phyloP scores from a whole-genome alignment of 2,797 vertebrate species.

The Pempheris klunzingeri region DNA sequence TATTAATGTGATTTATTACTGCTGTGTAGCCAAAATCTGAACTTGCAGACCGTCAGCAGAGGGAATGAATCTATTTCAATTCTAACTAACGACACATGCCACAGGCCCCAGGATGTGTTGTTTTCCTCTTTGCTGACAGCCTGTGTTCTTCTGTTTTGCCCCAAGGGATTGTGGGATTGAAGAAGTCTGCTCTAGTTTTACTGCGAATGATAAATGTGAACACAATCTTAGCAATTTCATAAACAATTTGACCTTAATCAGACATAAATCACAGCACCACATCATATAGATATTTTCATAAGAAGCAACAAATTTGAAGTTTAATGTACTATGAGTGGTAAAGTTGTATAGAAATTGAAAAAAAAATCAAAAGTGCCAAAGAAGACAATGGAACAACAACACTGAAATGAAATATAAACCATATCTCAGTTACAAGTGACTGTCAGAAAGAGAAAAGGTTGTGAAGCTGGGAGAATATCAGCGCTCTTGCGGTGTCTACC shows the following conservation, averaged over 20 bases:
- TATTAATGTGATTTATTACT: constrained; percentile 85
- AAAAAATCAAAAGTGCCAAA: not conserved
- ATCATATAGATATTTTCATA: not conserved
- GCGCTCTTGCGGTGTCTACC: not conserved
- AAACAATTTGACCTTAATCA: not conserved
- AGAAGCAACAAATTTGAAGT: not conserved
- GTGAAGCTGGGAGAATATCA: constrained; percentile 23
- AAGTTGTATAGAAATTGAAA: not conserved
- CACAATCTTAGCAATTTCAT: not conserved
- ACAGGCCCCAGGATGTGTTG: constrained; percentile 61
- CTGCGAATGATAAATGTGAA: constrained; percentile 59
- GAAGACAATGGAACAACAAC: not conserved
- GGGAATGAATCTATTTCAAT: constrained; percentile 75
- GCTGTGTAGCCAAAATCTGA: constrained; percentile 68
- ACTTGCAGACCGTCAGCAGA: constrained; percentile 63
- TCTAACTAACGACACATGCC: constrained; percentile 69
- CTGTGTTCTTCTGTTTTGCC: constrained; percentile 67
- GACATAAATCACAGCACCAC: not conserved
- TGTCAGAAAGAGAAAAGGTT: constrained; percentile 13
- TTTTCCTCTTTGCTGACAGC: constrained; percentile 73
- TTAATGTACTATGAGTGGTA: not conserved
- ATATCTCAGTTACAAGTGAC: not conserved
- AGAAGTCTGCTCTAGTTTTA: constrained; percentile 58
- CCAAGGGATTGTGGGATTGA: constrained; percentile 58
- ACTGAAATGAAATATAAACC: not conserved